Percentiles rank a stretch among this genome's conserved stretches.
Conservation (phyloP, 2,888 invertebrate species). For the Chrysopilus asiliformis region DNA sequence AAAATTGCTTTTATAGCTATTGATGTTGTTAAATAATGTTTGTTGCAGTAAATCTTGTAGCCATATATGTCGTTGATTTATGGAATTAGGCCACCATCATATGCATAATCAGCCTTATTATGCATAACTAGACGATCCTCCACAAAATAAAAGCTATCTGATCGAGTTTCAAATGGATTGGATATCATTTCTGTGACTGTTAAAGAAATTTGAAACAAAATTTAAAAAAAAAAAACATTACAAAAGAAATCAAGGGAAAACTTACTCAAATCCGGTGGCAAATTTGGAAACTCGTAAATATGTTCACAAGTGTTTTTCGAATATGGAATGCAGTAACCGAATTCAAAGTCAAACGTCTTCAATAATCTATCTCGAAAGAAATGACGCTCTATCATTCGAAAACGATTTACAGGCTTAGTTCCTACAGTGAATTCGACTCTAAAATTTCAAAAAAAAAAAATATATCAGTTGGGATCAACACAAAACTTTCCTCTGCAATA, state of each 20-base stretch:
- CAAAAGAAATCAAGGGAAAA: conserved; percentile 13
- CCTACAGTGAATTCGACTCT: conserved; percentile 97
- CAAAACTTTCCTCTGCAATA: too few relatives aligned
- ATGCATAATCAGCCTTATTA: conserved; percentile 98
- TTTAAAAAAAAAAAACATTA: too few relatives aligned
- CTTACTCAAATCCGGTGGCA: conserved; percentile 77
- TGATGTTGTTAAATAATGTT: neutral
- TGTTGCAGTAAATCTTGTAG: neutral
- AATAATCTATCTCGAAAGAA: conserved; percentile 86
- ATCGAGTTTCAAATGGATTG: conserved; percentile 90
- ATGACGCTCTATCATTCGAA: conserved; percentile 97
- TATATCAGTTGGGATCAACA: too few relatives aligned
- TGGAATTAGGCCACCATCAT: conserved; percentile 59
- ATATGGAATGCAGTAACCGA: conserved; percentile 97
- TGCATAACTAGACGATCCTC: conserved; percentile 96
- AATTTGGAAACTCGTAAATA: conserved; percentile 93
- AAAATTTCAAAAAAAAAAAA: conserved; percentile 21
- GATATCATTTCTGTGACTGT: conserved; percentile 92
- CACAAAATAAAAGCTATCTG: conserved; percentile 98
- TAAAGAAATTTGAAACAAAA: neutral
- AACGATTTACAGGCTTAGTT: conserved; percentile 79
- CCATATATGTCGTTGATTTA: conserved; percentile 13
- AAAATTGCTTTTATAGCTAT: conserved; percentile 4
- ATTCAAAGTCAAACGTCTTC: conserved; percentile 98
- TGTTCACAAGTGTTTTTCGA: conserved; percentile 97